Conservation (phyloP, 2,888 invertebrate genomes). For the Isotomurus palustris region DNA sequence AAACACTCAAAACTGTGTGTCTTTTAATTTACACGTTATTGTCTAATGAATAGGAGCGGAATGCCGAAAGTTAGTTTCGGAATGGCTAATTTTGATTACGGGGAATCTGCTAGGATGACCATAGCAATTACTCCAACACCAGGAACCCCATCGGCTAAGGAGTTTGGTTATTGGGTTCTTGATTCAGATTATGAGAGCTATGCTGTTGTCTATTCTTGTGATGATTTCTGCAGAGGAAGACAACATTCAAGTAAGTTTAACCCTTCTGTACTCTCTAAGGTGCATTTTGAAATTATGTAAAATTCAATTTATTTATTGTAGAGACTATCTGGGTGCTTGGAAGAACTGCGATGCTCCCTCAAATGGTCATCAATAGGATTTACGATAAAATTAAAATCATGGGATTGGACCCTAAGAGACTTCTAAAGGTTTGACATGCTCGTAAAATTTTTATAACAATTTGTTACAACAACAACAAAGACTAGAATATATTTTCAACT, state of each 20-base stretch:
- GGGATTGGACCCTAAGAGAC: conserved; percentile 44
- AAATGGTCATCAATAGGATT: conserved; percentile 42
- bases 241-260: conserved; percentile 42
- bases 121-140: conserved; percentile 41
- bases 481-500: conserved; percentile 4
- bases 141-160: conserved; percentile 32
- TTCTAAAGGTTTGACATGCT: conserved; percentile 34
- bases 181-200: conserved; percentile 46
- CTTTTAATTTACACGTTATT: neutral
- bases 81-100: conserved; percentile 45
- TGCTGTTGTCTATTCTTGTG: conserved; percentile 46
- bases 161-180: conserved; percentile 45
- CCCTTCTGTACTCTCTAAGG: neutral
- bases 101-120: conserved; percentile 45
- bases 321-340: conserved; percentile 46
- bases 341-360: conserved; percentile 43
- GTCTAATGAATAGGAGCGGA: too few relatives aligned
- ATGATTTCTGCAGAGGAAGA: conserved; percentile 45
- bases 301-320: conserved; percentile 13
- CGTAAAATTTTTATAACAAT: neutral
- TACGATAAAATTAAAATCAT: conserved; percentile 45
- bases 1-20: too few relatives aligned
- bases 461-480: too few relatives aligned
- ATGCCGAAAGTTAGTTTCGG: conserved; percentile 46
- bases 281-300: neutral